Base-by-base conservation (phyloP, 2,113 vertebrate species). In the Paraplagusia blochii region DNA sequence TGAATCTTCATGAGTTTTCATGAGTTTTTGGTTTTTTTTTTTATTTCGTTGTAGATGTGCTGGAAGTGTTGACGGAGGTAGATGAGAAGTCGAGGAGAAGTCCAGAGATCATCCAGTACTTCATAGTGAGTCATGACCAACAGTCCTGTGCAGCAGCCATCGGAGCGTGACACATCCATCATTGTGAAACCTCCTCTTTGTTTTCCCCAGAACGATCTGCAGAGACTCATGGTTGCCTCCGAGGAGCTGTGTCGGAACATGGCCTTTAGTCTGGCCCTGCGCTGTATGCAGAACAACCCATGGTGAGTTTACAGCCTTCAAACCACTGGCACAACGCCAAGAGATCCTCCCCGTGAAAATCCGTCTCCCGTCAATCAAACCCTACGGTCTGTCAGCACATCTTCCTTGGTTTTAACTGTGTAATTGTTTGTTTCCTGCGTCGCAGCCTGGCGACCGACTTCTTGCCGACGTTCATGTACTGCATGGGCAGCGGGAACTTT, bases 401-500 rank as follows among this genome's bases (percentile, higher is more conserved):
- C 33, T 58, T 39, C 11, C 8, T 16, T 15, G 12, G 10, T 15
- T 48, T 10, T 43, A 35, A 11, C 39, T 10, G 2, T 15, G 11
- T 57, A 40, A 49, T 11, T 3, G 42, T 5, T 38, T 63, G 0
- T 62, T 79, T 3, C 40, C 5, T 5, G 13, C 5, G 50, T 57
- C 73, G 12, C 74, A 99, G 97, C 79, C 87, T 94, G 47, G 95
- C 95, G 2, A 92, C 91, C 0, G 95, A 96, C 67, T 99, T 97
- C 83, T 88, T 99, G 58, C 95, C 97, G 19, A 96, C 97, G 0
- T 97, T 94, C 88, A 96, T 99, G 96, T 95, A 93, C 89, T 99
- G 97, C 57, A 88, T 98, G 43, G 94, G 96, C 50, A 98, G 95
- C 57, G 90, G 94, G 1, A 94, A 98, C 88, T 96, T 95, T 0